phyloP scores from a whole-genome alignment of 2,888 invertebrate genomes.

The Tortricodes alternella region DNA sequence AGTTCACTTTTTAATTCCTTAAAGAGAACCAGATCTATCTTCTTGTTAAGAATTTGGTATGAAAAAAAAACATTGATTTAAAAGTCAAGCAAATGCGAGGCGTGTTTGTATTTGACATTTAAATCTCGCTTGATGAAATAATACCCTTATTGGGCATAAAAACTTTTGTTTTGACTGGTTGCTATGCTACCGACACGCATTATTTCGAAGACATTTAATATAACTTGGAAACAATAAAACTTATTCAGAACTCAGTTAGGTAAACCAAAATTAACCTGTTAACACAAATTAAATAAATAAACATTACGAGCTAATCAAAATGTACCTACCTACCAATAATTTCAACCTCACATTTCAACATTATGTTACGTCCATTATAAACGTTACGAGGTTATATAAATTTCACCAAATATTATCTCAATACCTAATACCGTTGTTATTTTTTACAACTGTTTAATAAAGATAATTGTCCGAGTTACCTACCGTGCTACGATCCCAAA shows the following conservation, averaged over 20 bases:
- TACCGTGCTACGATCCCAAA: constrained; percentile 36
- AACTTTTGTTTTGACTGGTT: constrained; percentile 29
- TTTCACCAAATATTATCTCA: neutral
- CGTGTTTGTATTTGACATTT: constrained; percentile 34
- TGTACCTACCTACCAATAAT: too few species aligned
- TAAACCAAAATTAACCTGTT: too few species aligned
- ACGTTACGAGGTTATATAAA: neutral
- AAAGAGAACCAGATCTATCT: too few species aligned
- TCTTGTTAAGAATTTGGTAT: too few species aligned
- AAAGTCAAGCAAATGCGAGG: neutral
- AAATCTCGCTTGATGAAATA: constrained; percentile 36
- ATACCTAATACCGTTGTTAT: neutral
- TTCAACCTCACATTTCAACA: neutral
- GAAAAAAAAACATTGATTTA: too few species aligned
- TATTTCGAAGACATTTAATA: too few species aligned
- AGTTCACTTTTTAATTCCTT: too few species aligned
- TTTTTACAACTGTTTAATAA: constrained; percentile 5
- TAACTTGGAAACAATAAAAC: too few species aligned
- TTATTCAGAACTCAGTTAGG: too few species aligned
- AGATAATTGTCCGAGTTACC: constrained; percentile 27
- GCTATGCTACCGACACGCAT: constrained; percentile 1
- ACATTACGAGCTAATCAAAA: neutral
- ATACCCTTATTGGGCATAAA: constrained; percentile 27
- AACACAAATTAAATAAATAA: neutral
- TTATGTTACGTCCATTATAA: neutral